A percentile compares a stretch with the other conserved stretches of the same genome.
These are phyloP conservation scores for Halcyon chelicuti DNA, from an alignment of 2,797 vertebrate genomes.

Conservation along the genomic window DNA sequence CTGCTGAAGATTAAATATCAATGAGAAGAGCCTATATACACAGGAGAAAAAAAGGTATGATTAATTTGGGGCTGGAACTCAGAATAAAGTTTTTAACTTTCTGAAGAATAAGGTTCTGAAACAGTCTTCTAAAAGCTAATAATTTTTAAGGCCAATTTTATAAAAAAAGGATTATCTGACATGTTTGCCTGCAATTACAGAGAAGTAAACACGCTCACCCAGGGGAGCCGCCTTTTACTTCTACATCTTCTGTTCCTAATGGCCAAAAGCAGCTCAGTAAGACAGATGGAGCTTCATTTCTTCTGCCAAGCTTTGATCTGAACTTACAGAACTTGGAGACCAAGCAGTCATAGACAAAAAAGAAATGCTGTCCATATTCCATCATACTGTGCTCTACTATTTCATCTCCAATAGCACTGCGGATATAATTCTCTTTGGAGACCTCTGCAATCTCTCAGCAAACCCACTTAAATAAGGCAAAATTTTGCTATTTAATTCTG, in stretches of 20 bases:
- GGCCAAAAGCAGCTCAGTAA: slow-evolving; percentile 5
- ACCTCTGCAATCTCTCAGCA: background rate
- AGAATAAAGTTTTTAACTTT: background rate
- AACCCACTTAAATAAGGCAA: background rate
- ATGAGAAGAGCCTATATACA: background rate
- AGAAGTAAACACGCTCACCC: slow-evolving; percentile 9
- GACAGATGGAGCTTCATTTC: slow-evolving; percentile 19
- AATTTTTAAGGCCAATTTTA: background rate
- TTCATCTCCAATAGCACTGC: background rate
- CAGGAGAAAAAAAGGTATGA: background rate
- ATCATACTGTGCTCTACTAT: background rate
- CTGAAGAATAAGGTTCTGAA: background rate
- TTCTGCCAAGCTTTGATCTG: slow-evolving; percentile 25
- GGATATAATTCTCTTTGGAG: background rate
- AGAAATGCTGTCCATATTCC: background rate
- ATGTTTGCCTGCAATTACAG: background rate
- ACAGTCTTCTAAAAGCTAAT: background rate
- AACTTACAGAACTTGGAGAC: background rate
- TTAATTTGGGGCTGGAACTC: background rate
- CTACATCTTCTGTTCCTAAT: background rate
- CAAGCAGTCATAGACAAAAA: background rate
- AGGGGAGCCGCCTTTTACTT: background rate
- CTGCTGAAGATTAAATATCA: background rate
- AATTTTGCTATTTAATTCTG: background rate
- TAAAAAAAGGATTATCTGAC: background rate